Evolutionary conservation across 2,888 invertebrate species (phyloP), one percentile per base, ranked within the genome.

Genomic region (Fragum fragum): DNA sequence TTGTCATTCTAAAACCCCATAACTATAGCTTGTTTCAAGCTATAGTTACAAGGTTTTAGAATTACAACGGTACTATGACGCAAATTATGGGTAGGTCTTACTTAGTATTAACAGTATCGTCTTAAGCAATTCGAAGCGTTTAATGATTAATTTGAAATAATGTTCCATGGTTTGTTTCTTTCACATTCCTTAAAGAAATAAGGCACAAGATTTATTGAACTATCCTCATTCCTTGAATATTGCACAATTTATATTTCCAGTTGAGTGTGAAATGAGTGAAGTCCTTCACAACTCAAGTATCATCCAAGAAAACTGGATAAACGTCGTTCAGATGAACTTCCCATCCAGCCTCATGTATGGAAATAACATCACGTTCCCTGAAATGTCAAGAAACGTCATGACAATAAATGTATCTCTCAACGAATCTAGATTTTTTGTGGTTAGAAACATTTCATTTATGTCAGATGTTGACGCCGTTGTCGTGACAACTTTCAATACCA

Each of bases 301-400:
- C n/a, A 42, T 66, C 32, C 66, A 36, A 32, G 66, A 42, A 18
- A n/a, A 14, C 42, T 66, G 42, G 66, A 36, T 66, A 0, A 42
- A 39, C 42, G 21, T 42, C 11, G 42, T 42, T 9, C 66, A 66
- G 23, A 66, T 42, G 21, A 42, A 42, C 26, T n/a, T 7, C 11
- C 42, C 66, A 3, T 23, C 42, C 42, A 26, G 21, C n/a, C 18
- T 21, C 42, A 23, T 21, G 5, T 23, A 66, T 18, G 21, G 42
- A 21, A 66, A 42, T 16, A 26, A 42, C 14, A 23, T 66, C 11
- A 21, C 39, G 11, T 66, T 66, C 42, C 66, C 66, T 9, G 66
- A 66, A 66, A 66, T 23, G 39, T 66, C 66, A 16, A 26, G 18
- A 23, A 39, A 14, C 42, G 66, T 66, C 66, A 26, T 66, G 21